Evolutionary conservation across 2,888 invertebrate species (phyloP), one percentile per base, ranked within the genome.

Genomic region (Acrobasis consociella): DNA sequence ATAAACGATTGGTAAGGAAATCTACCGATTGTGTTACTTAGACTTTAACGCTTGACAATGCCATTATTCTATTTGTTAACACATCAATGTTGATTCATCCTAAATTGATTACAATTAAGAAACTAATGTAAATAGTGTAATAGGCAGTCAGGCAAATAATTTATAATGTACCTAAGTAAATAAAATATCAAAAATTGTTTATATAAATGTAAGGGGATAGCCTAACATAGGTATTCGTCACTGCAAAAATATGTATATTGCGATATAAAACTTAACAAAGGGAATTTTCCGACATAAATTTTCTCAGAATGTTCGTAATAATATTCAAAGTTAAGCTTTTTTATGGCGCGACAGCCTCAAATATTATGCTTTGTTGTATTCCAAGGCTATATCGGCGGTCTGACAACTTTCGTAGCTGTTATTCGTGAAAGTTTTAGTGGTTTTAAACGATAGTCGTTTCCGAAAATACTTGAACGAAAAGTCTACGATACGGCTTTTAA

Each of bases 291-390:
- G n/a, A 50, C 55, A 55, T 64, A 64, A 64, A 64, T 66, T 64
- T 59, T 49, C 53, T 22, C 42, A 49, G 55, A 51, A 59, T 16
- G 49, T 17, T 58, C 59, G 59, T 58, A 58, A 59, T 59, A 64
- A 62, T 63, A 65, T 65, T 64, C 65, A 64, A 65, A 64, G 65
- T 66, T 63, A 61, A 68, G 60, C 60, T 55, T 63, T 64, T 66
- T 67, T 64, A 65, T 49, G 60, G 59, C 42, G 62, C 60, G 17
- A 16, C 37, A 49, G 49, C 49, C 50, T 46, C 52, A 62, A 65
- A 65, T 63, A 42, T 63, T 59, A 63, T 50, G 42, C 50, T 59
- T 66, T 64, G 63, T 49, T 65, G 60, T 67, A 64, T 64, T 65
- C 37, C 49, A 38, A 49, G 16, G 51, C 60, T 17, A 22, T 51